Evolutionary conservation across 2,888 invertebrate species (phyloP), one percentile per base, ranked within the genome.

Genomic region (Lepidochrysops patricia): DNA sequence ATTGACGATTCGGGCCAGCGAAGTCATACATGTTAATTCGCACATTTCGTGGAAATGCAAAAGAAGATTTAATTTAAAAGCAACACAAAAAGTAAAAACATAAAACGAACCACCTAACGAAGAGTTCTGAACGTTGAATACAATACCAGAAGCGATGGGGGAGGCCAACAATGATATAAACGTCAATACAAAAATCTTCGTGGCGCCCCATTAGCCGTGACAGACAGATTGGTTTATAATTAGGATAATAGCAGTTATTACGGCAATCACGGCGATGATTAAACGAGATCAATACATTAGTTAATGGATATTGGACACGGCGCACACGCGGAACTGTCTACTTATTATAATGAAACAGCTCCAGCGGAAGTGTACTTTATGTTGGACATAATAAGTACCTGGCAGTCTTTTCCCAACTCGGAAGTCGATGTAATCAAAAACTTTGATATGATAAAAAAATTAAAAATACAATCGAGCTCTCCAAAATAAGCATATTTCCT

Each of bases 201-300:
- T 19, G 43, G 43, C 43, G 43, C 43, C 43, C 13, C 50, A 50
- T 50, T 50, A 26, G n/a, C 50, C 50, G 19, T 26, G 25, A 26
- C 13, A 13, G 26, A 50, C 13, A 26, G 50, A 26, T 26, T 50
- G 26, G 50, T 26, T 50, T 50, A 50, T 50, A 50, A 50, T 50
- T 50, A 50, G 25, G 25, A 50, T 50, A 50, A 50, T 50, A 6
- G 26, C 26, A 50, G 25, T 26, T 26, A 50, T 50, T 50, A 50
- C 50, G 26, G 50, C 13, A 50, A 50, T 50, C 26, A 50, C 50
- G 26, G 26, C 26, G 26, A 26, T 26, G 50, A 50, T 50, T 50
- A 26, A 26, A 50, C 50, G 50, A 26, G 50, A 50, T 50, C 26
- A 50, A 50, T 50, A 50, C 50, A 50, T 26, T 50, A 50, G 50